Evolutionary conservation across 2,797 vertebrate genomes (phyloP), one percentile per base, ranked within the genome.

Genomic region (Odontamblyopus lacepedii): DNA sequence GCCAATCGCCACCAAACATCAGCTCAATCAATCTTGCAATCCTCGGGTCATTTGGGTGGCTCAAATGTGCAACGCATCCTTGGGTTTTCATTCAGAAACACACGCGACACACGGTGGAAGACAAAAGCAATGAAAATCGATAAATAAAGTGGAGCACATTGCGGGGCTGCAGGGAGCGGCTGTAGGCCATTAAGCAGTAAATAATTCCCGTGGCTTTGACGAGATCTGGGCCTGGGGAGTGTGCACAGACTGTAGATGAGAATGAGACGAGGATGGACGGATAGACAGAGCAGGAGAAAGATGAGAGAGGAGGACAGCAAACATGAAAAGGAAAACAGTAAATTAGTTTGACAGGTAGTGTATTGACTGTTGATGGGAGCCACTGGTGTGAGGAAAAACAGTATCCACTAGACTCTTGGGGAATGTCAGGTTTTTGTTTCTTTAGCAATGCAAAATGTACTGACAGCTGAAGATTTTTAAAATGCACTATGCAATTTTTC

Each of bases 101-200:
- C 70, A 73, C 62, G 72, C 73, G 53, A 23, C 48, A 55, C 72
- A 73, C 76, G 71, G 66, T 56, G 23, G 19, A 81, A 88, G 66
- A 88, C 78, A 85, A 87, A 86, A 77, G 71, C 75, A 81, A 82
- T 86, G 79, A 70, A 87, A 85, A 93, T 91, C 86, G 59, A 91
- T 90, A 89, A 88, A 87, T 90, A 86, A 92, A 85, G 87, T 71
- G 80, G 87, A 87, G 88, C 44, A 48, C 44, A 16, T 48, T 44
- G 41, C 11, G 13, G 44, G 44, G 6, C 61, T 83, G 81, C 72
- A 76, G 81, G 84, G 87, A 85, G 83, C 77, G 83, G 82, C 84
- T 91, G 83, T 75, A 75, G 78, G 80, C 87, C 88, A 89, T 91
- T 91, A 90, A 84, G 85, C 84, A 87, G 87, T 92, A 92, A 91